Base-by-base conservation (phyloP, 2,888 invertebrate genomes). In the Ommatoiulus sabulosus region DNA sequence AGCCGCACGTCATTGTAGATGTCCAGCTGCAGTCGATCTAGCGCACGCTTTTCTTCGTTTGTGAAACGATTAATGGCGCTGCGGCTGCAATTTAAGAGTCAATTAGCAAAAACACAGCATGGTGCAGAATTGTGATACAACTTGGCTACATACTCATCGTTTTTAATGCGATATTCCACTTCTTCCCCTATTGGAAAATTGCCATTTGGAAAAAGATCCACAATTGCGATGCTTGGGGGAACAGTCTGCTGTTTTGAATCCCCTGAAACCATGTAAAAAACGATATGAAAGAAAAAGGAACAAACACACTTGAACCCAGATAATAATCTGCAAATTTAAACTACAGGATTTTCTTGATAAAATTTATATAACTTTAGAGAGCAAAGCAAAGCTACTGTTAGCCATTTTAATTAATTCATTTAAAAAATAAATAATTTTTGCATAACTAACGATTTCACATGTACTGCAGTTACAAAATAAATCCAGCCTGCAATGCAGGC, bases 1-100 rank as follows among this genome's bases (percentile, higher is more conserved):
- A 97, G 96, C 89, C 99, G 95, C 88, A 99, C 96, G 93, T 99
- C 98, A 91, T 97, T 97, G 92, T 99, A 99, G 91, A 97, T 96
- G 91, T 99, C 98, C 91, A 96, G 96, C 91, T 98, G 97, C 93
- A 97, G 95, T 91, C 96, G 94, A 92, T 99, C 99, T 44, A 98
- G 93, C 4, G 98, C 97, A 90, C 96, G 95, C 91, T 94, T 94
- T 91, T 99, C 98, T 92, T 97, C 97, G 90, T 95, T 96, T 0
- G 96, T 94, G 91, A 96, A 96, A 84, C 98, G 95, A 91, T 98
- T 96, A 91, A 95, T 96, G 3, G 98, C 98, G 88, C 96, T 97
- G 90, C 96, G 95, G 91, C 92, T 92, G 89, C n/a, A n/a, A 35
- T 12, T 80, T 20, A 87, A 90, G 63, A 12, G 8, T 63, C 43